A percentile compares a stretch with the other conserved stretches of the same genome.
Evolutionary conservation across 2,797 vertebrate species (phyloP).

Genomic region (Sebastes hubbsi): DNA sequence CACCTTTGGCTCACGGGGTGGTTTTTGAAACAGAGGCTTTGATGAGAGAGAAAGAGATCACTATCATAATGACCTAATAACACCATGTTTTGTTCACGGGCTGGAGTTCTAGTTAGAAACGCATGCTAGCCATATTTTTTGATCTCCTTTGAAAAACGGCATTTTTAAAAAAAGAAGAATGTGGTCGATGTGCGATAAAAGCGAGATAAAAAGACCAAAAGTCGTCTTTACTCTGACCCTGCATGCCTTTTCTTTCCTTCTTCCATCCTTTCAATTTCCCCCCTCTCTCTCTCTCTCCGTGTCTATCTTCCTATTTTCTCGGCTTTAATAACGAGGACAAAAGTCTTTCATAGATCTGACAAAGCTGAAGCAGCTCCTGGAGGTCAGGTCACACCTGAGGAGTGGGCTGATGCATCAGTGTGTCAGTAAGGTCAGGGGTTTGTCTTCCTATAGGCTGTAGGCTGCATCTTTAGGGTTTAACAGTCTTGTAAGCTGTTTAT

Average conservation of each 20-base stretch:
- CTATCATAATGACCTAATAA: conserved; percentile 67
- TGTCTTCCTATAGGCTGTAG: conserved; percentile 17
- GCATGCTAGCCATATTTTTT: conserved; percentile 53
- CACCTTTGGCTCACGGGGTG: conserved; percentile 72
- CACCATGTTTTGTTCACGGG: conserved; percentile 1
- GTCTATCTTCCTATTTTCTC: conserved; percentile 17
- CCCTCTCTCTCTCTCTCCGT: background rate
- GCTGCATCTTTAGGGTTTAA: conserved; percentile 62
- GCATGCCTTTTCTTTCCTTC: conserved; percentile 31
- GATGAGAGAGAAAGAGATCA: conserved; percentile 57
- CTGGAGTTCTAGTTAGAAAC: conserved; percentile 52
- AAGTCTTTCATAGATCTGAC: conserved; percentile 25
- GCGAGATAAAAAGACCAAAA: conserved; percentile 42
- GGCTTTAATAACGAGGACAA: conserved; percentile 29
- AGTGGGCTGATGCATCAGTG: conserved; percentile 26
- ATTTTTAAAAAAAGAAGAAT: conserved; percentile 2
- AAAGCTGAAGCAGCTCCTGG: conserved; percentile 10
- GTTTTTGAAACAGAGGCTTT: conserved; percentile 65
- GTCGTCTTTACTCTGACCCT: conserved; percentile 41
- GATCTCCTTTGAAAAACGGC: conserved; percentile 57
- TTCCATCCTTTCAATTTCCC: conserved; percentile 24
- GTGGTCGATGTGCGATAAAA: conserved; percentile 48
- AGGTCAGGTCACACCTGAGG: conserved; percentile 49
- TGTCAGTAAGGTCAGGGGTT: conserved; percentile 45
- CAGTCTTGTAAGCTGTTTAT: conserved; percentile 73